Evolutionary conservation across 2,888 invertebrate genomes (phyloP).

Genomic region (Barypeithes pellucidus): DNA sequence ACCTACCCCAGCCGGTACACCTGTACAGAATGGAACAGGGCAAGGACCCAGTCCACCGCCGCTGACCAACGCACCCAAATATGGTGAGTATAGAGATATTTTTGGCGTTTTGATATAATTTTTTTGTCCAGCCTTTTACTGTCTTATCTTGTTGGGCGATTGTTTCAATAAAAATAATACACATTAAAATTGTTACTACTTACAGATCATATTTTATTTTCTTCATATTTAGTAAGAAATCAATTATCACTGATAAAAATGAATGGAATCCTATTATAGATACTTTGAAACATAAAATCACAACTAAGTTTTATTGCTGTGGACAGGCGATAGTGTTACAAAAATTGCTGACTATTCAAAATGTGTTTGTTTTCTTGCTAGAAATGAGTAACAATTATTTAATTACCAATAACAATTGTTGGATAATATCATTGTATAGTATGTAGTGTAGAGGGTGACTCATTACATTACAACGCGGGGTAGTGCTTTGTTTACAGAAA

Average conservation of each 20-base stretch:
- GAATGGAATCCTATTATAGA: not conserved
- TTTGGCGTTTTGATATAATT: not conserved
- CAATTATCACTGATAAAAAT: not conserved
- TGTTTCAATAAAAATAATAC: not conserved
- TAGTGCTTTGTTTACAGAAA: not conserved
- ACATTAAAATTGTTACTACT: not conserved
- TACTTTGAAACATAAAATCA: conserved; percentile 18
- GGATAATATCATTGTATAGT: conserved; percentile 10
- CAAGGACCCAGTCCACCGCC: conserved; percentile 67
- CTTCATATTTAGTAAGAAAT: not conserved
- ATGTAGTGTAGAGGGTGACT: not conserved
- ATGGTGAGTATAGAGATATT: conserved; percentile 66
- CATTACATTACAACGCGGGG: too few species aligned
- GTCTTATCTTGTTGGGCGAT: too few species aligned
- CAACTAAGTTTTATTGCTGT: conserved; percentile 15
- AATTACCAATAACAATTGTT: conserved; percentile 7
- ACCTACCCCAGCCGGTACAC: conserved; percentile 67
- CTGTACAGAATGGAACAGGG: conserved; percentile 66
- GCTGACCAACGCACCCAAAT: conserved; percentile 72
- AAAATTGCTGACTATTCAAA: conserved; percentile 16
- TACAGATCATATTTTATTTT: not conserved
- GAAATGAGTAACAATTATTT: conserved; percentile 6
- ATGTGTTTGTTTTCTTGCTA: conserved; percentile 19
- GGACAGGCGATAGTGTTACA: not conserved
- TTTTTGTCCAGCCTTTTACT: too few species aligned